Percentiles rank a stretch among this genome's conserved stretches.
phyloP scores from a whole-genome alignment of 2,888 invertebrate species.

The Odontomyia ornata region DNA sequence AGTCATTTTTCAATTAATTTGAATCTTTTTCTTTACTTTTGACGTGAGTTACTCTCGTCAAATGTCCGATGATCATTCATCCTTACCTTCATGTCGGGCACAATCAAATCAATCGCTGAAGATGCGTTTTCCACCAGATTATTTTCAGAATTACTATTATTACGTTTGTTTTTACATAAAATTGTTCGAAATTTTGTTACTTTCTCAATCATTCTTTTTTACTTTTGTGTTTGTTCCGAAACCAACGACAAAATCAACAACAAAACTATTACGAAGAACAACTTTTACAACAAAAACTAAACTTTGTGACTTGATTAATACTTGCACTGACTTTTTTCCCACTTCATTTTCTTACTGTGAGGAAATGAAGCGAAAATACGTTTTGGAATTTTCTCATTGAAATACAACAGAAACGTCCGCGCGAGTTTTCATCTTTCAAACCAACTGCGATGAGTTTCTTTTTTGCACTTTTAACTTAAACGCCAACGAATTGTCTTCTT shows the following conservation, averaged over 20 bases:
- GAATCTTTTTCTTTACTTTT: slow-evolving; percentile 44
- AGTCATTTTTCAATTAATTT: slow-evolving; percentile 7
- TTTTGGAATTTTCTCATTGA: background rate
- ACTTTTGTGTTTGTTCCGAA: slow-evolving; percentile 15
- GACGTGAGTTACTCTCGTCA: slow-evolving; percentile 49
- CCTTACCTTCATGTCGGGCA: slow-evolving; percentile 48
- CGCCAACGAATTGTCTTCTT: slow-evolving; percentile 3
- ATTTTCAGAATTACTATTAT: slow-evolving; percentile 31
- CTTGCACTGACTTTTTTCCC: slow-evolving; percentile 27
- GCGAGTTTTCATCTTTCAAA: background rate
- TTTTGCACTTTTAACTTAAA: background rate
- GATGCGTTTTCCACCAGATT: slow-evolving; percentile 46
- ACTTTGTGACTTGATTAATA: slow-evolving; percentile 21
- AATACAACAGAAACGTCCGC: slow-evolving; percentile 6
- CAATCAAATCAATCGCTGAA: slow-evolving; percentile 44
- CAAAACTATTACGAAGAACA: background rate
- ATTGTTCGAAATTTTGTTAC: slow-evolving; percentile 38
- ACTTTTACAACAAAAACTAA: slow-evolving; percentile 40
- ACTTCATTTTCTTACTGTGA: slow-evolving; percentile 22
- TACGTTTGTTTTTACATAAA: slow-evolving; percentile 13
- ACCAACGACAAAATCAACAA: slow-evolving; percentile 33
- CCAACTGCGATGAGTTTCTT: background rate
- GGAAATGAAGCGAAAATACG: background rate
- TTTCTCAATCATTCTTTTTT: slow-evolving; percentile 35
- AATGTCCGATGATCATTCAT: slow-evolving; percentile 46